These are phyloP conservation scores for Aurelia coerulea DNA, from an alignment of 30 jellyfish, hydroid and myxozoan species.

Conservation along the genomic window DNA sequence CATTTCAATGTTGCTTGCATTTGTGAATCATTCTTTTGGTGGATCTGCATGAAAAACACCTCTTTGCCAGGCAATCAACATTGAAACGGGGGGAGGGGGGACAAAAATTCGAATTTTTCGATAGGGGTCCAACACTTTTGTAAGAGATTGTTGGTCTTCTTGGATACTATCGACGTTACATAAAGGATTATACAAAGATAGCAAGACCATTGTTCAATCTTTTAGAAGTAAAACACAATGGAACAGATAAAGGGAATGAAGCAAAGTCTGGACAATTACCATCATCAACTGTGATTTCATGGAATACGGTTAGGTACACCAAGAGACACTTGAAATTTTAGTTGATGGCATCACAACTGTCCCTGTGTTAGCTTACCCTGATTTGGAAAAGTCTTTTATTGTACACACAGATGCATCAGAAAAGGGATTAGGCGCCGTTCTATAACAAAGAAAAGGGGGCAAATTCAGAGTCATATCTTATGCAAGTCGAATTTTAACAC, in stretches of 20 bases:
- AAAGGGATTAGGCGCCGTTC: no score
- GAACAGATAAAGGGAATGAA: slow-evolving; percentile 12
- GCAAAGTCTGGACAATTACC: slow-evolving; percentile 37
- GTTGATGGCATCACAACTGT: slow-evolving; percentile 32
- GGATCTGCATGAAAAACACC: no score
- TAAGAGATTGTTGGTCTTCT: no score
- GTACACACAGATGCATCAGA: no score
- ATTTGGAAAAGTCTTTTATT: slow-evolving; percentile 11
- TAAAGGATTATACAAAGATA: no score
- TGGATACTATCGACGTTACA: no score
- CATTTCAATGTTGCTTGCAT: no score
- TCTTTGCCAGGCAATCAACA: no score
- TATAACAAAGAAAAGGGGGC: slow-evolving; percentile 27
- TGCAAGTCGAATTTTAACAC: slow-evolving; percentile 46
- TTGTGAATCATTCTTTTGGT: no score
- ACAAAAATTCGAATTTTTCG: no score
- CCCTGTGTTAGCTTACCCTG: slow-evolving; percentile 64
- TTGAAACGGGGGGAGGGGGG: no score
- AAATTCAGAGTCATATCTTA: slow-evolving; percentile 42
- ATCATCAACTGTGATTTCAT: slow-evolving; percentile 18
- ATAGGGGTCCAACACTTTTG: no score
- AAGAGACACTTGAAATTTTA: slow-evolving; percentile 25
- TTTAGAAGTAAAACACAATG: slow-evolving; percentile 10
- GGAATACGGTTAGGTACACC: slow-evolving; percentile 32
- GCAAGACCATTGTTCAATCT: slow-evolving; percentile 44